Conservation (phyloP, 30 jellyfish, hydroid and myxozoan genomes). For the Nemopilema nomurai region DNA sequence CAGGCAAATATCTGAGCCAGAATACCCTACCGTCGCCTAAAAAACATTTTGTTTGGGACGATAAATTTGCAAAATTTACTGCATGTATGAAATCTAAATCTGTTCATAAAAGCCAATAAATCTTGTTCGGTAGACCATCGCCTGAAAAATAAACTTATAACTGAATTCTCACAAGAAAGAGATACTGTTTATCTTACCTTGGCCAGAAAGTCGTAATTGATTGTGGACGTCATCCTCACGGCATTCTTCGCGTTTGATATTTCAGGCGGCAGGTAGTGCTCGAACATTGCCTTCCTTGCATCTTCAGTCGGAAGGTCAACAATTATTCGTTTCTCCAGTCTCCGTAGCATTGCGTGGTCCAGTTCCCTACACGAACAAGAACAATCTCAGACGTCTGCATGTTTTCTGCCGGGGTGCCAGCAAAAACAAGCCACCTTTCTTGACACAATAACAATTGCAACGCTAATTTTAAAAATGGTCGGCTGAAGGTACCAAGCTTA, state of each 20-base stretch:
- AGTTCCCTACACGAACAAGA: slow-evolving; percentile 70
- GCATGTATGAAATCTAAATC: too few relatives aligned
- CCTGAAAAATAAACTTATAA: neutral
- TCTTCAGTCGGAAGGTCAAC: slow-evolving; percentile 82
- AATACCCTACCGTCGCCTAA: slow-evolving; percentile 84
- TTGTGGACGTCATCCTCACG: slow-evolving; percentile 45
- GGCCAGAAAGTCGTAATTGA: slow-evolving; percentile 73
- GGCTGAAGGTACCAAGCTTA: too few relatives aligned
- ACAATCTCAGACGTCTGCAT: neutral
- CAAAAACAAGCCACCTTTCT: too few relatives aligned
- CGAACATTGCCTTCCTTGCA: slow-evolving; percentile 88
- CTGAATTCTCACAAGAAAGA: neutral
- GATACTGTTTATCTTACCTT: slow-evolving; percentile 41
- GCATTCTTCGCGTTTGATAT: slow-evolving; percentile 23
- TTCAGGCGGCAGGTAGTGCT: slow-evolving; percentile 81
- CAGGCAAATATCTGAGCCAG: slow-evolving; percentile 92
- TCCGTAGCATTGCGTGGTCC: slow-evolving; percentile 93
- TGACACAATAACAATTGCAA: too few relatives aligned
- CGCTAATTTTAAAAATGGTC: too few relatives aligned
- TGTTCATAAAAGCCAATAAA: neutral
- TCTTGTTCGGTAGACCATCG: neutral
- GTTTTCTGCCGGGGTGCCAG: too few relatives aligned
- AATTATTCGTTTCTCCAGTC: slow-evolving; percentile 88
- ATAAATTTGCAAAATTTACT: neutral
- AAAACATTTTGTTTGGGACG: neutral